Conservation (phyloP, 2,113 vertebrate genomes). For the Dendrocopos noguchii region DNA sequence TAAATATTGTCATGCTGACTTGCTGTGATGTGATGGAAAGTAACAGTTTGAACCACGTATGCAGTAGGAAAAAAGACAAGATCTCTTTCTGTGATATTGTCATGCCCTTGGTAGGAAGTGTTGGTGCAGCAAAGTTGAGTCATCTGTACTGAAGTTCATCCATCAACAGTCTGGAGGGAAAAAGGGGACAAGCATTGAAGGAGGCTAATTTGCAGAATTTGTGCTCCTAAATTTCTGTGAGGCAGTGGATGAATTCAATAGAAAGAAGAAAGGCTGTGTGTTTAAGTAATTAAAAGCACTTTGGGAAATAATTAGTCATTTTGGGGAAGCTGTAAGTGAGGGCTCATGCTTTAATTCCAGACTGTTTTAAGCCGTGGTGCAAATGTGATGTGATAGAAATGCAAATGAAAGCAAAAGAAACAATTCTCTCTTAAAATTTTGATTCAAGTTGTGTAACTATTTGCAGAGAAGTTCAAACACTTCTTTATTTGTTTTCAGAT, state of each 20-base stretch:
- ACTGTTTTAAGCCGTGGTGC: neutral
- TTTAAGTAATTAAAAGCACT: conserved; percentile 21
- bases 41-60: neutral
- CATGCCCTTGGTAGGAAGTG: conserved; percentile 16
- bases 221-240: neutral
- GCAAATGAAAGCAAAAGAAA: neutral
- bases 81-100: neutral
- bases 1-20: conserved; percentile 43
- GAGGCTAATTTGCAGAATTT: neutral
- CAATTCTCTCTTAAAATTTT: neutral
- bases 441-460: neutral
- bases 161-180: neutral
- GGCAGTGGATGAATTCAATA: neutral
- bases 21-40: conserved; percentile 21
- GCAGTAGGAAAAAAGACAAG: neutral
- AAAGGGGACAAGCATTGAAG: neutral
- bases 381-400: neutral
- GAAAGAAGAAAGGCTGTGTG: neutral
- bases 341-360: neutral
- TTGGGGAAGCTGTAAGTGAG: neutral
- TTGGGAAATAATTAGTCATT: conserved; percentile 12
- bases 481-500: conserved; percentile 1
- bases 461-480: neutral
- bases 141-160: neutral
- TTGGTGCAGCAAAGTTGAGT: neutral